Evolutionary conservation across 1,140 invertebrate genomes (phyloP), one percentile per base, ranked within the genome.

Genomic region (Drosophila nikananu): DNA sequence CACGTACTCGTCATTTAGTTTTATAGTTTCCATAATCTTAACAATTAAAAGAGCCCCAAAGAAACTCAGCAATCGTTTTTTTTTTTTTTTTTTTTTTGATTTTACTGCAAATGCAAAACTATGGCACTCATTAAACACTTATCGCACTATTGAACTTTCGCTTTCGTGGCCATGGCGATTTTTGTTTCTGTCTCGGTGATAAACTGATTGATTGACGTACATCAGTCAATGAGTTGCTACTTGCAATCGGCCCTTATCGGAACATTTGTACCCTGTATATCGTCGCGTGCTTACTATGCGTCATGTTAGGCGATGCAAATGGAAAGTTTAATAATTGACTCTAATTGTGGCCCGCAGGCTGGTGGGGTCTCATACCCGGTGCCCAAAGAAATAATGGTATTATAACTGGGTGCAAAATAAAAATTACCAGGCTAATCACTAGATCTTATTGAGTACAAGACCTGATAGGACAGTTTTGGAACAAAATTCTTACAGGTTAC

Each of bases 281-380:
- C 6, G 5, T 44, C 57, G 10, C 13, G 23, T 39, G 30, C 19
- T 30, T n/a, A 27, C 13, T 23, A 32, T 44, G 62, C 27, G 39
- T 48, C 42, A 64, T 70, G 8, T 67, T 15, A 2, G 39, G 27
- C 39, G 5, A 25, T 54, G 13, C 27, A 55, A 44, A 46, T 46
- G 63, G 49, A 46, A 67, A 71, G 27, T 67, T 70, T 70, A 61
- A 32, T 68, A 59, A 65, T 65, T 65, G 25, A 37, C 66, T 30
- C 42, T 64, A 35, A 27, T 32, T 37, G 5, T 12, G 25, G 57
- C 64, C 32, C 39, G 4, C 13, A 21, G 19, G 35, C 3, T 17
- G 15, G 17, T 1, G 25, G 7, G 25, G 9, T n/a, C 41, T 60
- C 39, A 19, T n/a, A 19, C 21, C 48, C n/a, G 12, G 13, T 21